phyloP scores from a whole-genome alignment of 2,888 invertebrate species.

The Eupithecia centaureata region DNA sequence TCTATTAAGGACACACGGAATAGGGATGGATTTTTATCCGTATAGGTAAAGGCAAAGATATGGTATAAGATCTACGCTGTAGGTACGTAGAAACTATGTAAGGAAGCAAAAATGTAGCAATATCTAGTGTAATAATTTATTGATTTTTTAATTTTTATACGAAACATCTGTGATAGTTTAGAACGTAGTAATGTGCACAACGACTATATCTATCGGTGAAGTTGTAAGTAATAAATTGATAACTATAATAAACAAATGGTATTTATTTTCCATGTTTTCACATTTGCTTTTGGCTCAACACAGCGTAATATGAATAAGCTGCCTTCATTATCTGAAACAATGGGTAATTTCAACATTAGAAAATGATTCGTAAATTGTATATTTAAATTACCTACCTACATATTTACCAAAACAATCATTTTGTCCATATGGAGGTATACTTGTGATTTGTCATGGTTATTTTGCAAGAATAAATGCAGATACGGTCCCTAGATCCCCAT shows the following conservation, averaged over 20 bases:
- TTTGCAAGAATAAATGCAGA: constrained; percentile 22
- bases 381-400: neutral
- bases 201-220: constrained; percentile 46
- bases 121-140: constrained; percentile 46
- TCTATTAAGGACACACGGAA: neutral
- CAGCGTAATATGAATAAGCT: constrained; percentile 73
- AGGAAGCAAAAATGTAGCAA: constrained; percentile 19
- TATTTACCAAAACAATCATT: neutral
- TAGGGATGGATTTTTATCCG: neutral
- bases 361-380: constrained; percentile 1
- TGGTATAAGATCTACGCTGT: constrained; percentile 21
- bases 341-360: constrained; percentile 17
- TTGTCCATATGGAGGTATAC: neutral
- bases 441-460: constrained; percentile 10
- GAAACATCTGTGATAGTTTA: constrained; percentile 79
- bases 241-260: constrained; percentile 15
- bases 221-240: constrained; percentile 51
- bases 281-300: constrained; percentile 63
- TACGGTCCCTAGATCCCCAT: constrained; percentile 29
- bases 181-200: constrained; percentile 58
- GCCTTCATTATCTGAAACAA: constrained; percentile 76
- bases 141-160: constrained; percentile 67
- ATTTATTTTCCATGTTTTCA: constrained; percentile 33
- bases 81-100: constrained; percentile 21
- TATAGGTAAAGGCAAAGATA: neutral